phyloP scores from a whole-genome alignment of 2,797 vertebrate genomes.

The Xiphophorus birchmanni region DNA sequence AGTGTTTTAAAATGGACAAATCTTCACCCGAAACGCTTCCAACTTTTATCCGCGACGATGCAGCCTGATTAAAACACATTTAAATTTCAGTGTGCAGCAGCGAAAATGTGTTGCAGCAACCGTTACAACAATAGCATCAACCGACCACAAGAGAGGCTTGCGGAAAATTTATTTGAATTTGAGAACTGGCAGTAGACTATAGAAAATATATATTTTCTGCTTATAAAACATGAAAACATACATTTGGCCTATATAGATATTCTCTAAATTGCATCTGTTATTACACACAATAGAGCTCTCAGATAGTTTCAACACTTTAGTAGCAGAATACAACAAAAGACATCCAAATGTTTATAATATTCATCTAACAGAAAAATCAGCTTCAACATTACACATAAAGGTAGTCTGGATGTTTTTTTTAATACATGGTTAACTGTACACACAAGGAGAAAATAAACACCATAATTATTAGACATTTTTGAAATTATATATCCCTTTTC shows the following conservation, averaged over 20 bases:
- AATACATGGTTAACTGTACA: constrained; percentile 99
- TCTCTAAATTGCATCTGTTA: constrained; percentile 48
- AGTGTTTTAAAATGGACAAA: neutral
- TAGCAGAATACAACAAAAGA: constrained; percentile 86
- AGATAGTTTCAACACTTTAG: constrained; percentile 66
- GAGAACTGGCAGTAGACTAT: constrained; percentile 87
- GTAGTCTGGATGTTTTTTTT: constrained; percentile 85
- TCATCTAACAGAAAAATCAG: constrained; percentile 81
- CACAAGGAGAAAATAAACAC: constrained; percentile 83
- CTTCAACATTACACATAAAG: constrained; percentile 75
- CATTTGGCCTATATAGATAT: constrained; percentile 56
- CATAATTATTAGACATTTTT: constrained; percentile 90
- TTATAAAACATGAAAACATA: constrained; percentile 78
- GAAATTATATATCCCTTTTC: constrained; percentile 99
- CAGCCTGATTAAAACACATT: neutral
- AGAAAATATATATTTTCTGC: constrained; percentile 85
- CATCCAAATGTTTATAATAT: constrained; percentile 53
- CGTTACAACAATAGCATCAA: constrained; percentile 34
- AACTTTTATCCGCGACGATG: neutral
- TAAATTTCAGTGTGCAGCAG: neutral
- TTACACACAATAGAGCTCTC: constrained; percentile 53
- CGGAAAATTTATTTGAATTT: constrained; percentile 90
- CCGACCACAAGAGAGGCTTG: constrained; percentile 78
- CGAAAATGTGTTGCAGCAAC: constrained; percentile 11
- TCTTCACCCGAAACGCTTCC: neutral